Conservation (phyloP, 2,888 invertebrate species). For the Eristalinus aeneus region DNA sequence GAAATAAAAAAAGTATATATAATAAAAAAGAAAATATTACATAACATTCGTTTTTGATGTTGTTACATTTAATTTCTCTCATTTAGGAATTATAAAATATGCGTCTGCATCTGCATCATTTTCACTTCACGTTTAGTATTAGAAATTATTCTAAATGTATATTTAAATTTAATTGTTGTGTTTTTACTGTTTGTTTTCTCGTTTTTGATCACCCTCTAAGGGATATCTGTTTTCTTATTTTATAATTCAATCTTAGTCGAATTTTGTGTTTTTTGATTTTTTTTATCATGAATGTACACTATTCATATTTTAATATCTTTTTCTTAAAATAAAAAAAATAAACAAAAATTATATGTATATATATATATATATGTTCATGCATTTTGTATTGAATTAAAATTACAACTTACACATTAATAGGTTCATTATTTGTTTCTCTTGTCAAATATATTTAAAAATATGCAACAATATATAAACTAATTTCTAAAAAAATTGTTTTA, state of each 20-base stretch:
- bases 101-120: slow-evolving; percentile 21
- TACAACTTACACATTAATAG: slow-evolving; percentile 67
- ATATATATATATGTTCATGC: slow-evolving; percentile 48
- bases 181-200: neutral
- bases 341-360: slow-evolving; percentile 32
- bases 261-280: slow-evolving; percentile 25
- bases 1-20: slow-evolving; percentile 53
- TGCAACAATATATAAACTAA: slow-evolving; percentile 70
- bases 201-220: slow-evolving; percentile 34
- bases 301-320: slow-evolving; percentile 66
- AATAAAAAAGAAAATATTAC: slow-evolving; percentile 54
- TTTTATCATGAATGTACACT: slow-evolving; percentile 54
- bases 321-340: slow-evolving; percentile 43
- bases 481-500: slow-evolving; percentile 67
- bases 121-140: slow-evolving; percentile 43
- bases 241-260: slow-evolving; percentile 18
- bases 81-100: slow-evolving; percentile 65
- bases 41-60: slow-evolving; percentile 55
- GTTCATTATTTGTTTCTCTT: slow-evolving; percentile 40
- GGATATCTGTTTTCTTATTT: slow-evolving; percentile 45
- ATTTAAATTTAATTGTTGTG: slow-evolving; percentile 64
- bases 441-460: slow-evolving; percentile 70
- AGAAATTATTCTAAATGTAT: slow-evolving; percentile 69
- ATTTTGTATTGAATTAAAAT: slow-evolving; percentile 65
- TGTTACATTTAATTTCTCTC: slow-evolving; percentile 40